Evolutionary conservation across 2,113 vertebrate species (phyloP), one percentile per base, ranked within the genome.

Genomic region (Leucosticte australis): DNA sequence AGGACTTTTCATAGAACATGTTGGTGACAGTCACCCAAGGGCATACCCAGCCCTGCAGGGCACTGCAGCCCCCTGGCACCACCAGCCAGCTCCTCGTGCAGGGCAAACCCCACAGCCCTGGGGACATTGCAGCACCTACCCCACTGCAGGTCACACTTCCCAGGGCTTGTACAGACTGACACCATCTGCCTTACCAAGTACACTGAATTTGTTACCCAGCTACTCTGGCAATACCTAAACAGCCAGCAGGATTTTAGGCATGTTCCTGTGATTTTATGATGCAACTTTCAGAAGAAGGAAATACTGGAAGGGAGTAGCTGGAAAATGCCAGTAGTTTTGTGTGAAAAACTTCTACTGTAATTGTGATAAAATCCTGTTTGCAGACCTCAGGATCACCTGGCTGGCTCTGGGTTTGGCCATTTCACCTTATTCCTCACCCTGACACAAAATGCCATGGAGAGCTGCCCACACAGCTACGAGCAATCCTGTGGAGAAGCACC

Each of bases 141-240:
- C 8, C 53, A 4, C 22, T 39, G 20, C 3, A 41, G 35, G 2
- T 2, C 11, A 20, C 15, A 0, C 6, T 1, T 47, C 10, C 14
- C 62, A 74, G 63, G 49, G 10, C 33, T 59, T 9, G 2, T 0
- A 4, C 2, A 57, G 6, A 56, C 57, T 31, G 5, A n/a, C 55
- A n/a, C 2, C 6, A 3, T 11, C 15, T 5, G 0, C 6, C 0
- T 53, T 13, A 42, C 0, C 1, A 44, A 80, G 19, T 1, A 11
- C 5, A 19, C 5, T 37, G 35, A 2, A 42, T 15, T 47, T 74
- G 11, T 57, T 11, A 37, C 3, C 53, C 37, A 78, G 31, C n/a
- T 67, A 5, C 17, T 79, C 37, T 17, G 23, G 62, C 28, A 57
- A 11, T 1, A 37, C 0, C n/a, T 13, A 16, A 81, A 49, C 11